A percentile compares a stretch with the other conserved stretches of the same genome.
Evolutionary conservation across 2,797 vertebrate species (phyloP).

Genomic region (Tapera naevia): DNA sequence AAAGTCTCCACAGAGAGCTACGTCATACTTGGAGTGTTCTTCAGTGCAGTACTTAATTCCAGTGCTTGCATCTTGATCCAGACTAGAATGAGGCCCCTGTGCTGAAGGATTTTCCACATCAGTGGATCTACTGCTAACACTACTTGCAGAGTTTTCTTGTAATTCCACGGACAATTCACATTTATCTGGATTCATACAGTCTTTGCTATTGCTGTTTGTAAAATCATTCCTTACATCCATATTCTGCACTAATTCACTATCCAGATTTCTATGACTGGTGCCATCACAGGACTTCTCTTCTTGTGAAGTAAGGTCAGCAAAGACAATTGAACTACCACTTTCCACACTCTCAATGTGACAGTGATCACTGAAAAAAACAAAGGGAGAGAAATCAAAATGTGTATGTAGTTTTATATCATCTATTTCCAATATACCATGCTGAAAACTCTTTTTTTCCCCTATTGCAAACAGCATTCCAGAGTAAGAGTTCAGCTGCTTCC

Average conservation of each 20-base stretch:
- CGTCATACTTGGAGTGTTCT: conserved; percentile 72
- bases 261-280: background rate
- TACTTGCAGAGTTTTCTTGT: background rate
- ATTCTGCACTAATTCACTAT: conserved; percentile 29
- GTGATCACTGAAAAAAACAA: conserved; percentile 45
- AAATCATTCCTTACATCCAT: conserved; percentile 6
- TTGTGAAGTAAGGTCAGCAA: conserved; percentile 79
- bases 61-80: background rate
- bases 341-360: conserved; percentile 63
- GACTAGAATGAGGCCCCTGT: background rate
- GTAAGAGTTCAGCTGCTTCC: background rate
- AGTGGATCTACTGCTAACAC: background rate
- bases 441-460: background rate
- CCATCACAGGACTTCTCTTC: conserved; percentile 47
- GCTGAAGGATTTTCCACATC: background rate
- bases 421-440: background rate
- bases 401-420: background rate
- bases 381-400: background rate
- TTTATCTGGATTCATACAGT: background rate
- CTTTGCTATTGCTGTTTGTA: background rate
- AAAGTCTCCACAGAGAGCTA: conserved; percentile 57
- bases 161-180: background rate
- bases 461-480: background rate
- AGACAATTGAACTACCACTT: conserved; percentile 86
- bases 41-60: conserved; percentile 39